A percentile compares a stretch with the other conserved stretches of the same genome.
These are phyloP conservation scores for Antechinus stuartii DNA, from an alignment of 2,113 vertebrate genomes.

Conservation along the genomic window DNA sequence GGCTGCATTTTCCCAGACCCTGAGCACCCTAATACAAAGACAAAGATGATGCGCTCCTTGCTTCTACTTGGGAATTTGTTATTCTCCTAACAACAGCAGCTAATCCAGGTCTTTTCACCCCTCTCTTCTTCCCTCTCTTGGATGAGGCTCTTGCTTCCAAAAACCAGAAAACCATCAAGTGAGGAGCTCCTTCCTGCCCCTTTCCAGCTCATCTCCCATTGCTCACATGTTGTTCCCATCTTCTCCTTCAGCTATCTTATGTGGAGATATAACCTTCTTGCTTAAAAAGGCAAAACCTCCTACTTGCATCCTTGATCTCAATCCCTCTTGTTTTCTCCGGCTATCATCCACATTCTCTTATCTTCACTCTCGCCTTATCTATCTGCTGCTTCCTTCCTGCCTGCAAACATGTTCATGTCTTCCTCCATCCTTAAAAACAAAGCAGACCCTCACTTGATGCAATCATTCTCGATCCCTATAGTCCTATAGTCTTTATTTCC, in stretches of 20 bases:
- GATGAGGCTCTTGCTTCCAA: not conserved
- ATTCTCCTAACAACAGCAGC: too few species aligned
- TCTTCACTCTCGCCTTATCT: not conserved
- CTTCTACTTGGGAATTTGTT: slow-evolving; percentile 9
- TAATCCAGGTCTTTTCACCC: too few species aligned
- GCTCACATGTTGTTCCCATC: too few species aligned
- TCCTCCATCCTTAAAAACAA: not conserved
- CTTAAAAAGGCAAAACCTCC: not conserved
- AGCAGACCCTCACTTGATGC: not conserved
- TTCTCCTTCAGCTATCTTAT: not conserved
- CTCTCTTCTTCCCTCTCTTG: not conserved
- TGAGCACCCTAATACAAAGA: not conserved
- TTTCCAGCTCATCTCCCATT: too few species aligned
- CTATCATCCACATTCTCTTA: not conserved
- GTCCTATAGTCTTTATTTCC: not conserved
- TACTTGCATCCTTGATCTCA: not conserved
- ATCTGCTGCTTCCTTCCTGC: too few species aligned
- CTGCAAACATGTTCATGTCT: not conserved
- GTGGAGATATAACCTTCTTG: not conserved
- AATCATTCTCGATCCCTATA: not conserved
- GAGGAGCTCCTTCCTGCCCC: not conserved
- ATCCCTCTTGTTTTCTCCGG: not conserved
- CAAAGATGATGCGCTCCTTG: slow-evolving; percentile 1
- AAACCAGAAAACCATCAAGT: not conserved
- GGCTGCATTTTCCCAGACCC: too few species aligned